Percentiles rank a stretch among this genome's conserved stretches.
Conservation (phyloP, 2,888 invertebrate species). For the Tridacna crocea region DNA sequence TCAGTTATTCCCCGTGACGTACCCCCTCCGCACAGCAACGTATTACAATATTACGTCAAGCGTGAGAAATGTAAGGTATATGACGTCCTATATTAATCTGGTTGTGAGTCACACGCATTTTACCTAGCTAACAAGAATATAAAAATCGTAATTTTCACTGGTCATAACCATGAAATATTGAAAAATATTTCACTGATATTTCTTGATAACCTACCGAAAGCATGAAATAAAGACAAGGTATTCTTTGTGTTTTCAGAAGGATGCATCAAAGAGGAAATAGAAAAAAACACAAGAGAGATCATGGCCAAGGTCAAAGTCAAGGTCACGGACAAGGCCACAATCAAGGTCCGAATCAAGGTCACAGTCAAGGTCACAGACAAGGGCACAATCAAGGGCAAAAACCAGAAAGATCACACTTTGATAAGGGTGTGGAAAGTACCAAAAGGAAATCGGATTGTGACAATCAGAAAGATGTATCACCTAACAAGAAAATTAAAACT, state of each 20-base stretch:
- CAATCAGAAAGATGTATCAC: neutral
- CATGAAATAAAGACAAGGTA: too few species aligned
- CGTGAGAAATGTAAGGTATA: too few species aligned
- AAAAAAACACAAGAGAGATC: slow-evolving; percentile 23
- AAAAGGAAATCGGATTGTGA: slow-evolving; percentile 4
- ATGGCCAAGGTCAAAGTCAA: slow-evolving; percentile 37
- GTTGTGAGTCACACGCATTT: too few species aligned
- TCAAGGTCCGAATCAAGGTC: slow-evolving; percentile 32
- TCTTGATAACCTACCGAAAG: too few species aligned
- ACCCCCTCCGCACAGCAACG: too few species aligned
- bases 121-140: too few species aligned
- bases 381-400: neutral
- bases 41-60: too few species aligned
- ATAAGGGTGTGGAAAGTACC: slow-evolving; percentile 26
- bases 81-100: too few species aligned
- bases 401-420: neutral
- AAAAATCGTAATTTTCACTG: too few species aligned
- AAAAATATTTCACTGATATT: too few species aligned
- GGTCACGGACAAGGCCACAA: slow-evolving; percentile 30
- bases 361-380: slow-evolving; percentile 31
- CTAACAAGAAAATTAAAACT: slow-evolving; percentile 5
- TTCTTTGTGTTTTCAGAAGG: slow-evolving; percentile 40
- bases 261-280: slow-evolving; percentile 47
- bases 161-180: too few species aligned
- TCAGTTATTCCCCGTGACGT: too few species aligned